phyloP scores from a whole-genome alignment of 1,140 invertebrate genomes.

The honey bee (Apis mellifera) region Amel_HAv3.1 CM009932.2:8643501-8644000 shows the following conservation, averaged over 20 bases:
- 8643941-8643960: too few species aligned
- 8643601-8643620: slow-evolving; percentile 33
- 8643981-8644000: background rate
- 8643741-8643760: slow-evolving; percentile 43
- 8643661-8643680: slow-evolving; percentile 13
- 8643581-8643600: slow-evolving; percentile 5
- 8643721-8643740: slow-evolving; percentile 40
- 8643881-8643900: background rate
- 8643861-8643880: too few species aligned
- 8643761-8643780: slow-evolving; percentile 29
- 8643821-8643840: slow-evolving; percentile 1
- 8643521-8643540: slow-evolving; percentile 37
- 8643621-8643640: slow-evolving; percentile 59
- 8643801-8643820: slow-evolving; percentile 11
- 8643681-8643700: slow-evolving; percentile 47
- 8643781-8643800: slow-evolving; percentile 10
- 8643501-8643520: slow-evolving; percentile 27
- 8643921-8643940: background rate
- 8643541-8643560: slow-evolving; percentile 31
- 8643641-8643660: slow-evolving; percentile 57
- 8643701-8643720: slow-evolving; percentile 26
- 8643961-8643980: background rate
- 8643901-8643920: background rate
- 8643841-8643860: background rate
- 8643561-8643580: slow-evolving; percentile 49